Evolutionary conservation across 2,888 invertebrate genomes (phyloP).

Genomic region (Brachyptera putata): DNA sequence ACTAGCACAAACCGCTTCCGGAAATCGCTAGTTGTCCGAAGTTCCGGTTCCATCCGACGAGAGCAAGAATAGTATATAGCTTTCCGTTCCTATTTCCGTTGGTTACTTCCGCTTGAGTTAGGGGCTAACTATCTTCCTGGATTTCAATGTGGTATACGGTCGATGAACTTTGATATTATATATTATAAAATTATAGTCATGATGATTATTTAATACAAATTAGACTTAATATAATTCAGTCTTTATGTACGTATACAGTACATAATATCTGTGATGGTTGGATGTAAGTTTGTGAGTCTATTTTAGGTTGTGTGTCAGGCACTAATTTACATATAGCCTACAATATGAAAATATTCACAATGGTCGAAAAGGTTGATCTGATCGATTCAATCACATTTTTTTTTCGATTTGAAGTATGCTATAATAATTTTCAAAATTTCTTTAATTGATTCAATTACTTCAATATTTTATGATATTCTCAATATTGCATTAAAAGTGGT

Average conservation of each 20-base stretch:
- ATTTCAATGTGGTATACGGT: neutral
- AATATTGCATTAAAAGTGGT: too few species aligned
- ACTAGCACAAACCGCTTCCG: neutral
- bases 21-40: neutral
- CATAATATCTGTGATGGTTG: neutral
- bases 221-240: neutral
- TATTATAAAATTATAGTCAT: neutral
- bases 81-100: conserved; percentile 1
- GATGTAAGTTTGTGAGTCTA: too few species aligned
- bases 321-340: too few species aligned
- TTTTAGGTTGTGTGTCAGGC: too few species aligned
- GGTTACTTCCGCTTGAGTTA: neutral
- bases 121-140: neutral
- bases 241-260: too few species aligned
- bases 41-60: neutral
- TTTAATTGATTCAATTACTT: too few species aligned
- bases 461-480: too few species aligned
- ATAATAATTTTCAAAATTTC: too few species aligned
- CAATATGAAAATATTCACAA: too few species aligned
- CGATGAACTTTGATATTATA: neutral
- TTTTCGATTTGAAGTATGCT: too few species aligned
- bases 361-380: too few species aligned
- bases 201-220: neutral
- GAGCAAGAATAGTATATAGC: neutral
- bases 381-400: too few species aligned